Evolutionary conservation across 2,888 invertebrate genomes (phyloP), one percentile per base, ranked within the genome.

Genomic region (Silvanus unidentatus): DNA sequence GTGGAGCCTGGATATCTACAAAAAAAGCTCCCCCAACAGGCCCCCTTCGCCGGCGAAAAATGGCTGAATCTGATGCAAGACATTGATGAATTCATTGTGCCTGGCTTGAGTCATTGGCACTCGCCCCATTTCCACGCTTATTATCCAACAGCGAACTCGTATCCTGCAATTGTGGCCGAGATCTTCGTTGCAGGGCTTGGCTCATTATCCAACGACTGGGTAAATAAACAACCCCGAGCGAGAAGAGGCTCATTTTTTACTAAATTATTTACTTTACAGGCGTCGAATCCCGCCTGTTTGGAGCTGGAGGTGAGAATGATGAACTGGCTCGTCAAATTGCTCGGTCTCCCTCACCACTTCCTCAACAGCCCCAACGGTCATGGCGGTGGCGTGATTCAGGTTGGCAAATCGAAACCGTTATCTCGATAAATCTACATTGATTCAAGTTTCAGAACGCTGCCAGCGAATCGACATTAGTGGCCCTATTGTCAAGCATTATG

Each of bases 91-190:
- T 78, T 87, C 40, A 88, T 98, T 52, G 84, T 94, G 80, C 96
- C 96, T 0, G 97, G 97, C 55, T 87, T 86, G 32, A 94, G 95
- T 0, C 91, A 94, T 61, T 96, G 96, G 96, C 87, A 89, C 59
- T 92, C 92, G 3, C 96, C 95, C 1, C 79, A 88, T 55, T 96
- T 96, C 73, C 91, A 94, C 65, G 95, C 94, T 0, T 97, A 88
- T 68, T 93, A 83, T 70, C 92, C 93, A 1, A 84, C 89, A 1
- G 89, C 82, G n/a, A 81, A 81, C 49, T 92, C 92, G 0, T 95
- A 82, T 69, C 90, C 94, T 2, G 83, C 87, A 16, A 81, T 94
- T 40, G 77, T 92, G 1, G 89, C 87, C 1, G 91, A 91, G 64
- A 41, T 64, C 9, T 50, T 65, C 28, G 45, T 61, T 27, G 57